A percentile compares a stretch with the other conserved stretches of the same genome.
Conservation (phyloP, 2,797 vertebrate species). For the Rhabdophis nuchalis region DNA sequence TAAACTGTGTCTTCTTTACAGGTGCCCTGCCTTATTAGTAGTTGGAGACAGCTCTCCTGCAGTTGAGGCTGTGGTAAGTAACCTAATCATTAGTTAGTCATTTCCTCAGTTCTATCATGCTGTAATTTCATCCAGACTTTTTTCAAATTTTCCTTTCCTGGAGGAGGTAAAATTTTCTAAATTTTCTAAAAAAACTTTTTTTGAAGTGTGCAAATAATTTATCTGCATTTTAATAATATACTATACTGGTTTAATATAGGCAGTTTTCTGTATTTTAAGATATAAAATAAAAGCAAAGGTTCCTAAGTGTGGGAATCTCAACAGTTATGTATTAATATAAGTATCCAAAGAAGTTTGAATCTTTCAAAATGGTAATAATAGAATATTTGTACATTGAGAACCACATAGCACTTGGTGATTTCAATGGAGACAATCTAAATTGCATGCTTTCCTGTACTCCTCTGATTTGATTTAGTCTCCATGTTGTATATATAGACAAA, state of each 20-base stretch:
- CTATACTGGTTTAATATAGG: not conserved
- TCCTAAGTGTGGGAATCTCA: not conserved
- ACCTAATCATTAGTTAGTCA: not conserved
- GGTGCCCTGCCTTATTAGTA: constrained; percentile 86
- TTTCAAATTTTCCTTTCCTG: not conserved
- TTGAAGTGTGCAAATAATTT: not conserved
- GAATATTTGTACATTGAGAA: not conserved
- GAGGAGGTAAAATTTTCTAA: not conserved
- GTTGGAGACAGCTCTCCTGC: constrained; percentile 92
- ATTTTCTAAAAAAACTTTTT: too few species aligned
- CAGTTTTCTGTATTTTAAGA: not conserved
- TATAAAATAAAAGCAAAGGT: not conserved
- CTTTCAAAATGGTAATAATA: not conserved
- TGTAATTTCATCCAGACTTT: not conserved
- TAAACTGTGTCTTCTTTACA: constrained; percentile 56
- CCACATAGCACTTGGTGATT: not conserved
- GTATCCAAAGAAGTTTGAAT: not conserved
- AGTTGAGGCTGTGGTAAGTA: constrained; percentile 90
- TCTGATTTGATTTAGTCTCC: not conserved
- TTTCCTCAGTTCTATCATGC: not conserved
- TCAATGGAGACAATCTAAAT: not conserved
- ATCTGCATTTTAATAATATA: not conserved
- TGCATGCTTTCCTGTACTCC: not conserved
- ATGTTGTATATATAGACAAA: not conserved
- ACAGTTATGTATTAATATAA: not conserved